phyloP scores from a whole-genome alignment of 2,888 invertebrate genomes.

The Drosophila subsilvestris region DNA sequence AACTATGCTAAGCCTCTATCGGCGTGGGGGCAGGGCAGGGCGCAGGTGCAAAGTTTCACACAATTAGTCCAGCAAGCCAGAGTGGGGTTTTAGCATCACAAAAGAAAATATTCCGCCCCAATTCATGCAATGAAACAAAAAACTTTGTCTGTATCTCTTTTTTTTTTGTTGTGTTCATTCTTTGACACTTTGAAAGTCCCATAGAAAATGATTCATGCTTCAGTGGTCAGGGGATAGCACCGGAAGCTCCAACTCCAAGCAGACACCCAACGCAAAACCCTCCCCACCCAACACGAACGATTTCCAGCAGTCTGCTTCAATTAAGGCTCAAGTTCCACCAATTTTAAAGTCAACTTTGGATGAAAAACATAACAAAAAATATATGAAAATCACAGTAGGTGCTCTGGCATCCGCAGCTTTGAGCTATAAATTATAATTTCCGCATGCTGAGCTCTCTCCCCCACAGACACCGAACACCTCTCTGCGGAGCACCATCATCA shows the following conservation, averaged over 20 bases:
- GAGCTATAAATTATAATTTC: conserved; percentile 77
- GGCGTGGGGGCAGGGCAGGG: background rate
- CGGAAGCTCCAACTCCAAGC: background rate
- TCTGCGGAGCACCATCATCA: conserved; percentile 28
- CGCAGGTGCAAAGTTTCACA: conserved; percentile 2
- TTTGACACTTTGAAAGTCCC: conserved; percentile 27
- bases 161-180: background rate
- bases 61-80: conserved; percentile 10
- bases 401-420: conserved; percentile 66
- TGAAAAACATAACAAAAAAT: background rate
- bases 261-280: conserved; percentile 1
- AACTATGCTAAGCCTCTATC: background rate
- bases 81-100: conserved; percentile 17
- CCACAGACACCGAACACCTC: conserved; percentile 11
- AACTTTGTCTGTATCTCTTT: conserved; percentile 15
- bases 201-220: conserved; percentile 36
- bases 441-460: conserved; percentile 51
- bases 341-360: conserved; percentile 33
- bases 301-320: conserved; percentile 35
- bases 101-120: conserved; percentile 33
- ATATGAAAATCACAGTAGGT: conserved; percentile 38
- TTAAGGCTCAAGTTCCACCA: conserved; percentile 24
- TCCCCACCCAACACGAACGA: conserved; percentile 6
- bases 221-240: conserved; percentile 22
- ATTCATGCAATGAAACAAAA: conserved; percentile 15